Evolutionary conservation across 1,140 invertebrate genomes (phyloP).

Genomic region (Drosophila grimshawi): DNA sequence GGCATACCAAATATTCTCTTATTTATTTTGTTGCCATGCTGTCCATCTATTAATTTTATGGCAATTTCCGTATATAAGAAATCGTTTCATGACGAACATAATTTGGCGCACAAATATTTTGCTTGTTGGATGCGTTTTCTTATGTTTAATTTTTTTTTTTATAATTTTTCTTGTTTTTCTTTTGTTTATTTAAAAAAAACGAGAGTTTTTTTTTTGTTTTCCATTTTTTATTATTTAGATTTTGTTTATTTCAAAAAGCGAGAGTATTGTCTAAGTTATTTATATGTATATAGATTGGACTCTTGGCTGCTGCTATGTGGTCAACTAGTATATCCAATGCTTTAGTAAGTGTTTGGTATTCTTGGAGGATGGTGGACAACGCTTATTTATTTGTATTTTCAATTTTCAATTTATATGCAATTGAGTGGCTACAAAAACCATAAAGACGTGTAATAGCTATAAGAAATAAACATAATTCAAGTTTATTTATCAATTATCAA

Average conservation of each 20-base stretch:
- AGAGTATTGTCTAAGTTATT: conserved; percentile 44
- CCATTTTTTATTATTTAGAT: background rate
- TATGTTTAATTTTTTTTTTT: conserved; percentile 14
- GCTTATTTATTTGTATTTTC: conserved; percentile 19
- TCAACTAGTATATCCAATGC: conserved; percentile 33
- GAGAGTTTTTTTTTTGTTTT: conserved; percentile 18
- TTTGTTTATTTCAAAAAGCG: conserved; percentile 37
- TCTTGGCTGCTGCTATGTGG: conserved; percentile 41
- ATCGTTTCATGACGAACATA: conserved; percentile 45
- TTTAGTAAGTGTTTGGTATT: conserved; percentile 40
- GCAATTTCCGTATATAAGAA: conserved; percentile 47
- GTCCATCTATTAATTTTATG: conserved; percentile 20
- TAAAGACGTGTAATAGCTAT: conserved; percentile 4
- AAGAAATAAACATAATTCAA: background rate
- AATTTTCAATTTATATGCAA: conserved; percentile 30
- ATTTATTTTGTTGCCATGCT: conserved; percentile 34
- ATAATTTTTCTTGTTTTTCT: background rate
- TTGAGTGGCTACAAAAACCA: conserved; percentile 2
- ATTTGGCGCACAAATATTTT: conserved; percentile 39
- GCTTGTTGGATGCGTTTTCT: conserved; percentile 15
- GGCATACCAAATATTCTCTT: background rate
- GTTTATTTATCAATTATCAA: background rate
- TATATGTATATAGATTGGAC: conserved; percentile 48
- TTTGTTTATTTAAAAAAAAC: conserved; percentile 36
- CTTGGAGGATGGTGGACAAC: conserved; percentile 35